Conservation (phyloP, 1,140 invertebrate genomes). For the Heliconius hewitsoni region DNA sequence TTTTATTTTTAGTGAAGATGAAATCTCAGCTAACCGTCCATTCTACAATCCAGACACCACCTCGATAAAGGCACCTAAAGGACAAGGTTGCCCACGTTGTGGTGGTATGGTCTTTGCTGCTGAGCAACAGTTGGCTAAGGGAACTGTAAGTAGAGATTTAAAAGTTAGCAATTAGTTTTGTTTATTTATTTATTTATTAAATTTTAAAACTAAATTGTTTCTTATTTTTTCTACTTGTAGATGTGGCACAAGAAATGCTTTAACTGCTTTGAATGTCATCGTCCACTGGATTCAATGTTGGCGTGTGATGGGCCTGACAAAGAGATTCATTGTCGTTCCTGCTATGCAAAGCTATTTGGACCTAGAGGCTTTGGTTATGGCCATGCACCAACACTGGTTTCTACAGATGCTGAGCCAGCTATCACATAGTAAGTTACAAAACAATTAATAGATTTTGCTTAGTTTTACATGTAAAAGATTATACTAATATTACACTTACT, state of each 20-base stretch:
- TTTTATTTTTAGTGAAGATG: slow-evolving; percentile 85
- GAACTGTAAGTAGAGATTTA: slow-evolving; percentile 84
- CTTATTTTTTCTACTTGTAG: slow-evolving; percentile 59
- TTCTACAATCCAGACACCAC: slow-evolving; percentile 93
- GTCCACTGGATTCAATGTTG: slow-evolving; percentile 95
- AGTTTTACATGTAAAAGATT: background rate
- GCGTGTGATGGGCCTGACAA: slow-evolving; percentile 94
- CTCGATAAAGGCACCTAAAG: slow-evolving; percentile 91
- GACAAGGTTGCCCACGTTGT: slow-evolving; percentile 94
- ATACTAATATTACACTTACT: background rate
- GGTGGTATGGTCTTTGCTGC: slow-evolving; percentile 96
- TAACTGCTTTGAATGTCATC: slow-evolving; percentile 95
- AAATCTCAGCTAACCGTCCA: slow-evolving; percentile 88
- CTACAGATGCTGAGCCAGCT: slow-evolving; percentile 87
- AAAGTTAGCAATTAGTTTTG: background rate
- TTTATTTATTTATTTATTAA: background rate
- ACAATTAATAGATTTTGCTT: background rate
- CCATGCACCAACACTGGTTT: slow-evolving; percentile 91
- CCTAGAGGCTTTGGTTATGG: slow-evolving; percentile 95
- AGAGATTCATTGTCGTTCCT: slow-evolving; percentile 93
- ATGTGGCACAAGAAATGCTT: slow-evolving; percentile 98
- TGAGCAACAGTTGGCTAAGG: slow-evolving; percentile 96
- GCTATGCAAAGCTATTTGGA: slow-evolving; percentile 94
- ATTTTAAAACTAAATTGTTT: background rate
- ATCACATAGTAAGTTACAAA: slow-evolving; percentile 85